phyloP scores from a whole-genome alignment of 2,888 invertebrate species.

The Mystacides longicornis region DNA sequence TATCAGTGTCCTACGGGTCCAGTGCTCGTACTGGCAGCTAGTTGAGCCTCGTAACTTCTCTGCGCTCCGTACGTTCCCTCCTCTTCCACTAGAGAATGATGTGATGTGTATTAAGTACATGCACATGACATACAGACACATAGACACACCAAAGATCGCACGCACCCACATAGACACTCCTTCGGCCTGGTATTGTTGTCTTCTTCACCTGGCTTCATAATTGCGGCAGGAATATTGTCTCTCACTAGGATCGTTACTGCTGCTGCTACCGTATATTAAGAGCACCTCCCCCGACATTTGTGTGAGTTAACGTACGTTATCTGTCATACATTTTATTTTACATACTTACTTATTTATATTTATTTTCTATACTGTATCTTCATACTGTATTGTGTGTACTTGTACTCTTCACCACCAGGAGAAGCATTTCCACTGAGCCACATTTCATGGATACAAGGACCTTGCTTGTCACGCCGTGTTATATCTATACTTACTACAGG shows the following conservation, averaged over 20 bases:
- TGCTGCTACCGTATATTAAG: neutral
- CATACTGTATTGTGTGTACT: neutral
- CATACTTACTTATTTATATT: neutral
- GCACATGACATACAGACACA: conserved; percentile 10
- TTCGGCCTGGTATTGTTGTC: conserved; percentile 16
- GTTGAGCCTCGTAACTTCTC: conserved; percentile 25
- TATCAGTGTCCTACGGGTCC: conserved; percentile 21
- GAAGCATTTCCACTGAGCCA: no score
- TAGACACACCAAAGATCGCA: conserved; percentile 8
- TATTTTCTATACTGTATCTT: neutral
- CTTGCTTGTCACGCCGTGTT: no score
- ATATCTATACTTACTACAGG: no score
- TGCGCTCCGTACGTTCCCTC: conserved; percentile 23
- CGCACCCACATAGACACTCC: conserved; percentile 5
- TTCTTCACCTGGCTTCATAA: conserved; percentile 15
- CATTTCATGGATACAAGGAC: no score
- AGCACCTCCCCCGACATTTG: neutral
- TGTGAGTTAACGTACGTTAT: neutral
- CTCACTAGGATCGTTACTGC: conserved; percentile 13
- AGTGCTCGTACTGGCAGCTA: conserved; percentile 37
- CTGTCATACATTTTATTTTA: neutral
- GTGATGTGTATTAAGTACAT: neutral
- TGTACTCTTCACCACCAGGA: no score
- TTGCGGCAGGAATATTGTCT: conserved; percentile 13
- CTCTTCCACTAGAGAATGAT: conserved; percentile 9